A percentile compares a stretch with the other conserved stretches of the same genome.
phyloP scores from a whole-genome alignment of 2,888 invertebrate genomes.

The Amblyteles armatorius region DNA sequence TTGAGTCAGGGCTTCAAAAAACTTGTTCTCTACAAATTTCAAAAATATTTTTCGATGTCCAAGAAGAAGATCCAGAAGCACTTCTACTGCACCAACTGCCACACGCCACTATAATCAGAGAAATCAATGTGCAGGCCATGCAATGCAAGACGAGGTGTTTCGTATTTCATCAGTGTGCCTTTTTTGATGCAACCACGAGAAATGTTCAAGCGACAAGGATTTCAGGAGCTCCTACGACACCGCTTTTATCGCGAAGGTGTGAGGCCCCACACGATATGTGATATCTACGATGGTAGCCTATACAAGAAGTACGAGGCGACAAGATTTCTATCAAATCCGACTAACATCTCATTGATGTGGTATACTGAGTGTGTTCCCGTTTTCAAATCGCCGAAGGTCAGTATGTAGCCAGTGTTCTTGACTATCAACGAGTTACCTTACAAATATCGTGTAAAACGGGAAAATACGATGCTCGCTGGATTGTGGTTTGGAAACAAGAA shows the following conservation, averaged over 20 bases:
- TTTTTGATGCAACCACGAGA: slow-evolving; percentile 53
- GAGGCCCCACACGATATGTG: slow-evolving; percentile 33
- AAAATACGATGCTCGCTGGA: slow-evolving; percentile 60
- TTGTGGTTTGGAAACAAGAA: slow-evolving; percentile 63
- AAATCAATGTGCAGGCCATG: slow-evolving; percentile 51
- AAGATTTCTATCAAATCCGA: slow-evolving; percentile 59
- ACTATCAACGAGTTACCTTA: slow-evolving; percentile 67
- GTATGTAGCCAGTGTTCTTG: slow-evolving; percentile 63
- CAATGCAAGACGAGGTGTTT: slow-evolving; percentile 22
- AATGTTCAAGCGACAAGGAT: slow-evolving; percentile 56
- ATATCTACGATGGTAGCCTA: slow-evolving; percentile 65
- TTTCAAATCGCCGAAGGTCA: slow-evolving; percentile 58
- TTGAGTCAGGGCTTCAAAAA: slow-evolving; percentile 46
- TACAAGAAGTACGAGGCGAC: slow-evolving; percentile 52
- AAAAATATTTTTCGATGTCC: slow-evolving; percentile 60
- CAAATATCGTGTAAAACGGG: slow-evolving; percentile 45
- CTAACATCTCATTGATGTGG: slow-evolving; percentile 69
- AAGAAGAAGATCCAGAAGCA: slow-evolving; percentile 51
- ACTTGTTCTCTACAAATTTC: slow-evolving; percentile 63
- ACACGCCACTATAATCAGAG: slow-evolving; percentile 24
- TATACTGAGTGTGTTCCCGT: slow-evolving; percentile 70
- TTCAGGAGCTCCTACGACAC: slow-evolving; percentile 52
- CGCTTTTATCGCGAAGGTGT: slow-evolving; percentile 43
- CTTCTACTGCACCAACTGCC: slow-evolving; percentile 62
- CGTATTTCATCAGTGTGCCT: slow-evolving; percentile 62